phyloP scores from a whole-genome alignment of 2,113 vertebrate species.

The Sander vitreus region DNA sequence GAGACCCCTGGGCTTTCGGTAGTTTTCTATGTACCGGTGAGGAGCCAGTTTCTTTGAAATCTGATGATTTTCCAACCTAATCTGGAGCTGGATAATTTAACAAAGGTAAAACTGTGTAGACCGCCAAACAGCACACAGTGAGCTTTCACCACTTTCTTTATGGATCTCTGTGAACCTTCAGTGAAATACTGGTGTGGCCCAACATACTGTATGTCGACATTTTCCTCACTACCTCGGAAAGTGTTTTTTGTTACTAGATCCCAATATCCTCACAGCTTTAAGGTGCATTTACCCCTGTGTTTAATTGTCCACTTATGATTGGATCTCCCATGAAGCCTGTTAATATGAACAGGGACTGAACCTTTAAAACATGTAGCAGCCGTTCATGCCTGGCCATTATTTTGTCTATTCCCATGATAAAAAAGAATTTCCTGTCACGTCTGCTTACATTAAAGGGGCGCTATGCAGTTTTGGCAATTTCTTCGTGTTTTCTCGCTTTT shows the following conservation, averaged over 20 bases:
- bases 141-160: neutral
- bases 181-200: neutral
- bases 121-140: neutral
- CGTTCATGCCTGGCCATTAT: constrained; percentile 23
- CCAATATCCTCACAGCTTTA: neutral
- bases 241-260: neutral
- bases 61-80: neutral
- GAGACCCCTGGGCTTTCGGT: too few relatives aligned
- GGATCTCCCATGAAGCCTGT: neutral
- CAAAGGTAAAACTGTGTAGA: neutral
- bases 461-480: too few relatives aligned
- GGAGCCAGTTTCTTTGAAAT: neutral
- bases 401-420: constrained; percentile 43
- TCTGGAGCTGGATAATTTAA: neutral
- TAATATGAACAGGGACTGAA: constrained; percentile 1
- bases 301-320: neutral
- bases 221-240: neutral
- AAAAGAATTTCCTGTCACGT: constrained; percentile 13
- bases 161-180: neutral
- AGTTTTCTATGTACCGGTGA: neutral
- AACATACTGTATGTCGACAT: neutral
- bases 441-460: neutral
- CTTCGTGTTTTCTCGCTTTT: too few relatives aligned
- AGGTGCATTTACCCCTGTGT: neutral
- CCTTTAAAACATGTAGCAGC: neutral